Base-by-base conservation (phyloP, 53 echinoderm and acorn worm species). In the Echinarachnius parma region DNA sequence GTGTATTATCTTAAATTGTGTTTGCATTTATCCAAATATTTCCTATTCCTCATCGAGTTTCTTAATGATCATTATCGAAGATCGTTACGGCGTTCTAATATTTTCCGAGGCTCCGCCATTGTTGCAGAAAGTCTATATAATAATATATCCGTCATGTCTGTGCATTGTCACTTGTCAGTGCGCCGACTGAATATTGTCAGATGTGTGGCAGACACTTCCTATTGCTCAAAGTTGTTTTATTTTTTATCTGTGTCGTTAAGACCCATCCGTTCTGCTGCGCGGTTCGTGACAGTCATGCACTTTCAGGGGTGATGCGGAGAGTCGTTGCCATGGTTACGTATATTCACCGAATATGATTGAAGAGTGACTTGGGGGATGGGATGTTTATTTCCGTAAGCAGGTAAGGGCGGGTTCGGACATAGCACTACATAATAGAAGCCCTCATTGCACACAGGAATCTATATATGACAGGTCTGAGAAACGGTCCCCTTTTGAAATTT, bases 381-480 rank as follows among this genome's bases (percentile, higher is more conserved):
- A 25, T 72, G 74, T 72, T 72, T 72, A 72, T 72, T 72, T 31
- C 74, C 56, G 34, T 72, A 72, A 72, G 56, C n/a, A n/a, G n/a
- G n/a, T n/a, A n/a, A n/a, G n/a, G n/a, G n/a, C n/a, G n/a, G n/a
- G n/a, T n/a, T n/a, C n/a, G n/a, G n/a, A n/a, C n/a, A n/a, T n/a
- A n/a, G n/a, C n/a, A n/a, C n/a, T n/a, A n/a, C n/a, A n/a, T n/a
- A n/a, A n/a, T n/a, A n/a, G n/a, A n/a, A n/a, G n/a, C n/a, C n/a
- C n/a, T n/a, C n/a, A n/a, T n/a, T n/a, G n/a, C n/a, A n/a, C n/a
- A n/a, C n/a, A n/a, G n/a, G n/a, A n/a, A n/a, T n/a, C n/a, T n/a
- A n/a, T n/a, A n/a, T n/a, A n/a, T n/a, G n/a, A n/a, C n/a, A n/a
- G n/a, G n/a, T n/a, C n/a, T n/a, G n/a, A n/a, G n/a, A n/a, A n/a